Conservation (phyloP, 2,888 invertebrate genomes). For the Galerucella calmariensis region DNA sequence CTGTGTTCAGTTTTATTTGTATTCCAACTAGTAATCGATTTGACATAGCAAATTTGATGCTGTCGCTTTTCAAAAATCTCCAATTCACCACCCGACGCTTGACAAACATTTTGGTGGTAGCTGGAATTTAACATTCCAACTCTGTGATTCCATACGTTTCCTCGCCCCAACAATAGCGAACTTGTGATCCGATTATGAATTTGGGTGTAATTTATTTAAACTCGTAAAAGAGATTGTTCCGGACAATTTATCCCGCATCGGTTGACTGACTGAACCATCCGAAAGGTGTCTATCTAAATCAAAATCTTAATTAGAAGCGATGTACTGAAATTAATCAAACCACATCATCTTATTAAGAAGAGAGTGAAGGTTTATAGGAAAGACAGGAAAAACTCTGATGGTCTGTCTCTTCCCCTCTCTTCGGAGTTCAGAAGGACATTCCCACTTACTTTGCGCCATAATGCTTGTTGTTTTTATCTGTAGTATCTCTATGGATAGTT, state of each 20-base stretch:
- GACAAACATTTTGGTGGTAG: constrained; percentile 12
- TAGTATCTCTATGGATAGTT: too few species aligned
- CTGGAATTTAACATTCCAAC: constrained; percentile 3
- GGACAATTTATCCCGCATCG: constrained; percentile 17
- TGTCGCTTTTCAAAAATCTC: too few species aligned
- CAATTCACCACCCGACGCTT: background rate
- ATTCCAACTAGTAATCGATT: too few species aligned
- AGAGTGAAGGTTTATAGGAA: too few species aligned
- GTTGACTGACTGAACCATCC: background rate
- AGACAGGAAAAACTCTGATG: too few species aligned
- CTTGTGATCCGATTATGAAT: constrained; percentile 26
- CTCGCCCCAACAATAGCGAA: constrained; percentile 21
- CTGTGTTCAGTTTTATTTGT: too few species aligned
- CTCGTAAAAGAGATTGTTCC: constrained; percentile 23
- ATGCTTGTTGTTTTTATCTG: too few species aligned
- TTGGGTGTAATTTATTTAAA: constrained; percentile 26
- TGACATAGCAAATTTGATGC: too few species aligned
- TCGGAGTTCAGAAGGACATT: too few species aligned
- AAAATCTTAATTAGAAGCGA: background rate
- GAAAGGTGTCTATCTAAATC: constrained; percentile 14
- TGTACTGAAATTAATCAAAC: background rate
- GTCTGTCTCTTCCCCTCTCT: too few species aligned
- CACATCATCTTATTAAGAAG: too few species aligned
- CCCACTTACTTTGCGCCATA: too few species aligned
- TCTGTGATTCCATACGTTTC: constrained; percentile 7